Percentiles rank a stretch among this genome's conserved stretches.
These are phyloP conservation scores for Hyaena hyaena DNA, from an alignment of 2,113 vertebrate species.

Conservation along the genomic window DNA sequence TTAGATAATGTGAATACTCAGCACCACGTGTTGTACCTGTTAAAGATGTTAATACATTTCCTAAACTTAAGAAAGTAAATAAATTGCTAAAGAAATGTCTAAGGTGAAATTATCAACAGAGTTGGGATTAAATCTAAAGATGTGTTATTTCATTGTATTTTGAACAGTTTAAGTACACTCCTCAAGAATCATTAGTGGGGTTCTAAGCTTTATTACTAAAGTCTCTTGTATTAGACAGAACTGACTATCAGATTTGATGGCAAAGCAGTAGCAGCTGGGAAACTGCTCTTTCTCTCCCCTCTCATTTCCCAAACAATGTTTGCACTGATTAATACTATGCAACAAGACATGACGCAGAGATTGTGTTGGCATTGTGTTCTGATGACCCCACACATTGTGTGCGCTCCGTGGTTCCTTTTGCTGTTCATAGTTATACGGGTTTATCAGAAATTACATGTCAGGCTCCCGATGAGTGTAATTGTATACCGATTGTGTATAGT, in stretches of 20 bases:
- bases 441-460: conserved; percentile 84
- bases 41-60: conserved; percentile 11
- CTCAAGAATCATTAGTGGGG: conserved; percentile 58
- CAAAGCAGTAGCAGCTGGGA: conserved; percentile 81
- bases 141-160: conserved; percentile 60
- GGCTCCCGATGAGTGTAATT: conserved; percentile 81
- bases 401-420: conserved; percentile 75
- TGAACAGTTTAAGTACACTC: conserved; percentile 57
- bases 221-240: conserved; percentile 69
- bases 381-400: conserved; percentile 81
- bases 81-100: conserved; percentile 25
- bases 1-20: background rate
- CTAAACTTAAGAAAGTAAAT: conserved; percentile 46
- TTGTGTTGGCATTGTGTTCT: conserved; percentile 79
- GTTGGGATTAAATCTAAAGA: conserved; percentile 36
- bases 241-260: conserved; percentile 74
- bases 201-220: conserved; percentile 63
- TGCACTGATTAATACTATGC: conserved; percentile 82
- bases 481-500: conserved; percentile 83
- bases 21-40: background rate
- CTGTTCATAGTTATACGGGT: conserved; percentile 78
- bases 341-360: conserved; percentile 80
- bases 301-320: conserved; percentile 82
- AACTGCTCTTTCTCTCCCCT: conserved; percentile 77
- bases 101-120: background rate